A percentile compares a stretch with the other conserved stretches of the same genome.
These are phyloP conservation scores for Thermophis baileyi DNA, from an alignment of 2,113 vertebrate genomes.

Conservation along the genomic window DNA sequence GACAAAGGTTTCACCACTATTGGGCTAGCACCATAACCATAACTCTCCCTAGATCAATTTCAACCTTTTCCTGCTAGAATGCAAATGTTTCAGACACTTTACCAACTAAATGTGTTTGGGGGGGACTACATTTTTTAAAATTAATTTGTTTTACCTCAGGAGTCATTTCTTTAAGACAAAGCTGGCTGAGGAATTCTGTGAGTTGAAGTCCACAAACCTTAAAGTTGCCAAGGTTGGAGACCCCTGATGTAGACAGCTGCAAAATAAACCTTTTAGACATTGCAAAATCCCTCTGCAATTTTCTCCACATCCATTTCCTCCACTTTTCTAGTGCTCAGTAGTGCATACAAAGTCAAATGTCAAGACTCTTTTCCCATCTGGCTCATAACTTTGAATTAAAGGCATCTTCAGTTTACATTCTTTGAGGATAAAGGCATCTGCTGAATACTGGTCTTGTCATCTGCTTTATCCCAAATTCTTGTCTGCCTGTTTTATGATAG, in stretches of 20 bases:
- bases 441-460: background rate
- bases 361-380: constrained; percentile 10
- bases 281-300: background rate
- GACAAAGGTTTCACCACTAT: background rate
- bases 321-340: background rate
- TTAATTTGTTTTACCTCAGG: constrained; percentile 42
- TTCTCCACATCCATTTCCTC: background rate
- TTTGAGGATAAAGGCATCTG: constrained; percentile 3
- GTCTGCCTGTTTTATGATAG: background rate
- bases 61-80: constrained; percentile 30
- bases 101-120: constrained; percentile 28
- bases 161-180: too few relatives aligned
- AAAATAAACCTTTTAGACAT: background rate
- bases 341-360: background rate
- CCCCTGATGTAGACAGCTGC: background rate
- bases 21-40: background rate
- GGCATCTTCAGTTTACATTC: background rate
- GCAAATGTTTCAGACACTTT: constrained; percentile 9
- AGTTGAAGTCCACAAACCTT: too few relatives aligned
- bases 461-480: background rate
- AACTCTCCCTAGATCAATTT: background rate
- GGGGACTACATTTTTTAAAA: constrained; percentile 15
- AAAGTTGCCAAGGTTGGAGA: too few relatives aligned
- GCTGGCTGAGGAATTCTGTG: too few relatives aligned
- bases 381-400: background rate